phyloP scores from a whole-genome alignment of 2,113 vertebrate genomes.

The Strix aluco region DNA sequence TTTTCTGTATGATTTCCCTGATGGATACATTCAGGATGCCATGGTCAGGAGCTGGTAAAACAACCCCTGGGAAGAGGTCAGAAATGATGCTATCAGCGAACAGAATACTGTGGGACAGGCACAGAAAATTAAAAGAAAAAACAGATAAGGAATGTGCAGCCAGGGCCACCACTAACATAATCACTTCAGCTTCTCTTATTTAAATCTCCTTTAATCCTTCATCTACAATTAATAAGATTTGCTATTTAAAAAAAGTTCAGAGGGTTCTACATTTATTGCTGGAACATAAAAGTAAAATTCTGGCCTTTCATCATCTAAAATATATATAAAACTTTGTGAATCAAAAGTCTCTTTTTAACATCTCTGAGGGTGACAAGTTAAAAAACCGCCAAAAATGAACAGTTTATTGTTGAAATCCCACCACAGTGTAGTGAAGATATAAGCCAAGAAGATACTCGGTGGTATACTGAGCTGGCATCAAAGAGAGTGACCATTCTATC shows the following conservation, averaged over 20 bases:
- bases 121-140: constrained; percentile 57
- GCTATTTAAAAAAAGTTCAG: constrained; percentile 61
- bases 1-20: constrained; percentile 76
- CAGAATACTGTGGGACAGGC: constrained; percentile 52
- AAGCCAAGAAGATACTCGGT: neutral
- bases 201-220: constrained; percentile 69
- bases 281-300: constrained; percentile 74
- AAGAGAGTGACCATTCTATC: neutral
- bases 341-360: constrained; percentile 70
- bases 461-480: neutral
- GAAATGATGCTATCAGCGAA: constrained; percentile 69
- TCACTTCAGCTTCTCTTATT: constrained; percentile 56
- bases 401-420: constrained; percentile 36
- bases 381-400: constrained; percentile 47
- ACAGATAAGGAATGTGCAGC: neutral
- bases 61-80: constrained; percentile 68
- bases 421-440: neutral
- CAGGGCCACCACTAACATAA: neutral
- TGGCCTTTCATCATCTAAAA: constrained; percentile 75
- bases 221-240: constrained; percentile 76
- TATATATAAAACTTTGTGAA: constrained; percentile 49
- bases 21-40: constrained; percentile 55
- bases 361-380: constrained; percentile 42
- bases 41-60: constrained; percentile 52
- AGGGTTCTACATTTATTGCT: constrained; percentile 57